These are phyloP conservation scores for Carcina quercana DNA, from an alignment of 2,888 invertebrate genomes.

Conservation along the genomic window DNA sequence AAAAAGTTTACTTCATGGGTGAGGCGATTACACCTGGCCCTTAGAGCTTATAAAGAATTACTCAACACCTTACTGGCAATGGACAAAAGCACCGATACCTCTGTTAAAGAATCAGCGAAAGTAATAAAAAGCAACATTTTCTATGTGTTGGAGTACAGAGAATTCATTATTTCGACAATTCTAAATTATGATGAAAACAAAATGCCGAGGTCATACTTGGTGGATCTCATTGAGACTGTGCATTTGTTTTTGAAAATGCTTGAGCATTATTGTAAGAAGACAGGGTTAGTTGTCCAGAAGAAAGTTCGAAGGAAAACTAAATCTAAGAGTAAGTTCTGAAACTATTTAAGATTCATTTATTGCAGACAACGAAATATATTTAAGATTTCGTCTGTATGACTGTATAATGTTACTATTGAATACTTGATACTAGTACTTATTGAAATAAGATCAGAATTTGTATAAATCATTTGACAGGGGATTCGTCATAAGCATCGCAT, in stretches of 20 bases:
- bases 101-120: slow-evolving; percentile 85
- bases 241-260: slow-evolving; percentile 95
- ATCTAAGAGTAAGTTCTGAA: slow-evolving; percentile 69
- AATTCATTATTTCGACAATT: slow-evolving; percentile 87
- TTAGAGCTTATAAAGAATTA: slow-evolving; percentile 88
- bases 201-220: slow-evolving; percentile 90
- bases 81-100: slow-evolving; percentile 82
- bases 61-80: slow-evolving; percentile 87
- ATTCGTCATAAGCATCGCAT: no score
- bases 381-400: no score
- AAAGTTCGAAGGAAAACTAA: slow-evolving; percentile 67
- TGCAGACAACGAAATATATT: no score
- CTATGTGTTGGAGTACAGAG: slow-evolving; percentile 95
- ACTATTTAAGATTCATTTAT: no score
- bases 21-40: slow-evolving; percentile 87
- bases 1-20: slow-evolving; percentile 89
- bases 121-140: slow-evolving; percentile 94
- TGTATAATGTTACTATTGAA: no score
- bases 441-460: no score
- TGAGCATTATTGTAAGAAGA: slow-evolving; percentile 80
- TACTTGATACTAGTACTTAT: no score
- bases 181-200: slow-evolving; percentile 88
- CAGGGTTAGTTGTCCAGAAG: slow-evolving; percentile 81
- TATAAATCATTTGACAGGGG: no score
- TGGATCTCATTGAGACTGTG: slow-evolving; percentile 91